Conservation (phyloP, 2,113 vertebrate species). For the Heloderma charlesbogerti region DNA sequence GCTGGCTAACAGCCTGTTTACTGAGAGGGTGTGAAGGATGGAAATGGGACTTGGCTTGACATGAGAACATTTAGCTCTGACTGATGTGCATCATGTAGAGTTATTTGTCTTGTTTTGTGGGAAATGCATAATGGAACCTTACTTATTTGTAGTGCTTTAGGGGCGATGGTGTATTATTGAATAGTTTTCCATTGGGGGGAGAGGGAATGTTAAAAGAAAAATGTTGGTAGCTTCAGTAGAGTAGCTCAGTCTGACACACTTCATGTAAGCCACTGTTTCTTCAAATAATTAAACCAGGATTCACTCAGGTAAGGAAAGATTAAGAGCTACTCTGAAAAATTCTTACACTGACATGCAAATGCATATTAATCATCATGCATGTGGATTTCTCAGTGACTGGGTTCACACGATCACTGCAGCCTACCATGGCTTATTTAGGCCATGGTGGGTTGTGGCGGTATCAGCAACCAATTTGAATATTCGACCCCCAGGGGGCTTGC, state of each 20-base stretch:
- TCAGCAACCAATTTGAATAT: no score
- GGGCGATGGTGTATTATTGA: not conserved
- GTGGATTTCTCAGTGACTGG: not conserved
- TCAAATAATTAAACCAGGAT: not conserved
- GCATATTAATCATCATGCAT: not conserved
- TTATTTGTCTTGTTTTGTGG: constrained; percentile 54
- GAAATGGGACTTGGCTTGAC: constrained; percentile 56
- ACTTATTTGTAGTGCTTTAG: constrained; percentile 37
- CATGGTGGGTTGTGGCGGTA: no score
- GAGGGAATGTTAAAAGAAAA: not conserved
- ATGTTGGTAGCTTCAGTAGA: not conserved
- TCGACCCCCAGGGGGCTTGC: no score
- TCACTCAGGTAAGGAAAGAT: not conserved
- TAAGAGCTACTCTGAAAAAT: not conserved
- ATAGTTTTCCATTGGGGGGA: not conserved
- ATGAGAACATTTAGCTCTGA: constrained; percentile 50
- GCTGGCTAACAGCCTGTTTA: constrained; percentile 38
- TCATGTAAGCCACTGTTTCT: not conserved
- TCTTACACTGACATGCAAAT: not conserved
- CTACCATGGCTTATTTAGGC: no score
- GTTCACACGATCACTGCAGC: no score
- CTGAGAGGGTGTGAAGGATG: constrained; percentile 40
- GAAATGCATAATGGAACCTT: constrained; percentile 45
- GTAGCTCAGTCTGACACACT: not conserved
- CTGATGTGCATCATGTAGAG: constrained; percentile 6